phyloP scores from a whole-genome alignment of 1,140 invertebrate species.

The Drosophila yakuba region DNA sequence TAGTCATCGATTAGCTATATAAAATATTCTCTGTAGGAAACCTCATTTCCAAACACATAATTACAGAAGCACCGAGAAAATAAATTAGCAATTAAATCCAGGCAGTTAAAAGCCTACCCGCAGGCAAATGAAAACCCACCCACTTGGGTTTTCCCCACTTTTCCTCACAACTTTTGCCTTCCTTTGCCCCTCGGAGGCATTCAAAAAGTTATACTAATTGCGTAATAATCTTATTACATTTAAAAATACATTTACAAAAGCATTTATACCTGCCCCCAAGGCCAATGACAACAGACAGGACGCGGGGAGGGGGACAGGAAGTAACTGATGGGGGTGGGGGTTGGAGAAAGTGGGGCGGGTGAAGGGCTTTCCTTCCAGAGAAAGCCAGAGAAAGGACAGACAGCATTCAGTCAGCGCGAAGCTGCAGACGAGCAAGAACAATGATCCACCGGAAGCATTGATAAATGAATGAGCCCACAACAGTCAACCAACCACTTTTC shows the following conservation, averaged over 20 bases:
- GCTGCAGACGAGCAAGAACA: slow-evolving; percentile 34
- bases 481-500: slow-evolving; percentile 5
- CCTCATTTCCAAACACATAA: slow-evolving; percentile 32
- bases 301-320: background rate
- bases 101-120: slow-evolving; percentile 71
- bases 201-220: slow-evolving; percentile 77
- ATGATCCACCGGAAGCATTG: slow-evolving; percentile 73
- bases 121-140: slow-evolving; percentile 23
- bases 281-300: slow-evolving; percentile 44
- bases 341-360: background rate
- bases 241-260: slow-evolving; percentile 82
- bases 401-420: slow-evolving; percentile 45
- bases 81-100: slow-evolving; percentile 77
- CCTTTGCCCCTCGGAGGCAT: slow-evolving; percentile 19
- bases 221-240: slow-evolving; percentile 83
- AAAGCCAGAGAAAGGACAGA: slow-evolving; percentile 12
- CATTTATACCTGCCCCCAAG: slow-evolving; percentile 76
- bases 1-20: background rate
- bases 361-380: background rate
- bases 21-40: background rate
- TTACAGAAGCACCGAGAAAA: slow-evolving; percentile 54
- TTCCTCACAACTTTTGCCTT: slow-evolving; percentile 15
- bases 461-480: slow-evolving; percentile 66
- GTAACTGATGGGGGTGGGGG: background rate
- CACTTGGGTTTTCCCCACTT: slow-evolving; percentile 14